Conservation (phyloP, 1,140 invertebrate genomes). For the Streblospio benedicti region DNA sequence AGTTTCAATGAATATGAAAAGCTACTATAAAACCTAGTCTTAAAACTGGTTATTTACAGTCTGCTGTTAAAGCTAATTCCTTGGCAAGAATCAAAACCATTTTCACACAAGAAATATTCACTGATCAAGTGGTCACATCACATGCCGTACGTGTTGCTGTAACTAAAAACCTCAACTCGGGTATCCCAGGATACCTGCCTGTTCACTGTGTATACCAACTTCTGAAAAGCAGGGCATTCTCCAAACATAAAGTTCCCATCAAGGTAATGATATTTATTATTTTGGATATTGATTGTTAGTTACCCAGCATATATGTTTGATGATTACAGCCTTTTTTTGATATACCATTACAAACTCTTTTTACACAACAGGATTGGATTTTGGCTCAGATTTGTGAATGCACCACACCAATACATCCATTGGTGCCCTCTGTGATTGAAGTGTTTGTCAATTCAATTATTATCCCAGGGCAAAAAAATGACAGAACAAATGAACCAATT, state of each 20-base stretch:
- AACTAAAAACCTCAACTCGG: constrained; percentile 77
- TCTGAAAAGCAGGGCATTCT: constrained; percentile 86
- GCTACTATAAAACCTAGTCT: too few relatives aligned
- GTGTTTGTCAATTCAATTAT: constrained; percentile 91
- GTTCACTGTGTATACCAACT: constrained; percentile 96
- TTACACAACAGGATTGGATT: constrained; percentile 85
- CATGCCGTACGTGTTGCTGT: constrained; percentile 94
- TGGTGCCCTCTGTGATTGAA: constrained; percentile 85
- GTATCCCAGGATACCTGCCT: constrained; percentile 83
- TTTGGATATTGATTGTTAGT: not conserved
- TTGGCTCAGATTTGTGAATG: constrained; percentile 83
- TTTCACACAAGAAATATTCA: constrained; percentile 94
- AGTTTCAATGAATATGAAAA: too few relatives aligned
- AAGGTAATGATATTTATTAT: constrained; percentile 27
- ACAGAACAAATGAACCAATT: constrained; percentile 82
- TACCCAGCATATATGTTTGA: not conserved
- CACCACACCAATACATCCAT: constrained; percentile 78
- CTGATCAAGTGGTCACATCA: constrained; percentile 90
- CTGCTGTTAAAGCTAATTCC: constrained; percentile 74
- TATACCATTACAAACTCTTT: too few relatives aligned
- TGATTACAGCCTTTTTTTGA: too few relatives aligned
- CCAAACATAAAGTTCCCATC: constrained; percentile 73
- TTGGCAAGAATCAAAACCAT: constrained; percentile 85
- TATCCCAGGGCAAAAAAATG: constrained; percentile 53
- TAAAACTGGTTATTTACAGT: constrained; percentile 34